These are phyloP conservation scores for Eupeodes corollae DNA, from an alignment of 1,140 invertebrate species.

Conservation along the genomic window DNA sequence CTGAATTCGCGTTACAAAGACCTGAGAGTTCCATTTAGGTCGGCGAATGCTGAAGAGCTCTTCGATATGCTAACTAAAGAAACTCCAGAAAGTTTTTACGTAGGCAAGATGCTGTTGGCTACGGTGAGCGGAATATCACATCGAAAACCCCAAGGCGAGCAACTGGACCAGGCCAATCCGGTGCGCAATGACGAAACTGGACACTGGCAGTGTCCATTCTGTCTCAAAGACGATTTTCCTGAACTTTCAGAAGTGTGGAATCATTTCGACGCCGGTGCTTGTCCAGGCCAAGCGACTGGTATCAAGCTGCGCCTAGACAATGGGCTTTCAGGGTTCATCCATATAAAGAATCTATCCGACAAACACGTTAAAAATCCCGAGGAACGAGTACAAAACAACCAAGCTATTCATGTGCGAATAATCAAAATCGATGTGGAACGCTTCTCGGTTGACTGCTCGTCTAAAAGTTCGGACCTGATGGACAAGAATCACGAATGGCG, in stretches of 20 bases:
- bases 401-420: slow-evolving; percentile 87
- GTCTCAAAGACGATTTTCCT: slow-evolving; percentile 86
- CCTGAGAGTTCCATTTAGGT: slow-evolving; percentile 64
- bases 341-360: slow-evolving; percentile 90
- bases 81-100: slow-evolving; percentile 87
- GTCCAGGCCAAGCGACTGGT: slow-evolving; percentile 90
- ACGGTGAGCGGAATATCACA: slow-evolving; percentile 68
- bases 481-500: slow-evolving; percentile 88
- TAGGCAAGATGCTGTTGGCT: slow-evolving; percentile 75
- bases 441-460: slow-evolving; percentile 89
- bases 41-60: slow-evolving; percentile 72
- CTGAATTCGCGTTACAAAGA: slow-evolving; percentile 94
- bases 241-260: slow-evolving; percentile 96
- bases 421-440: slow-evolving; percentile 91
- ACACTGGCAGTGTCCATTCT: slow-evolving; percentile 96
- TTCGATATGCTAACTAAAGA: slow-evolving; percentile 96
- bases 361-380: slow-evolving; percentile 86
- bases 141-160: slow-evolving; percentile 81
- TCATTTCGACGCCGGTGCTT: slow-evolving; percentile 91
- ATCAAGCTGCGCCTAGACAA: slow-evolving; percentile 86
- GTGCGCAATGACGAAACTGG: slow-evolving; percentile 87
- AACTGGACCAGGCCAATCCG: slow-evolving; percentile 90
- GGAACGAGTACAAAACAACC: slow-evolving; percentile 75
- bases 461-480: slow-evolving; percentile 81
- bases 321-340: slow-evolving; percentile 87